These are phyloP conservation scores for Pedetes capensis DNA, from an alignment of 2,113 vertebrate genomes.

Conservation along the genomic window DNA sequence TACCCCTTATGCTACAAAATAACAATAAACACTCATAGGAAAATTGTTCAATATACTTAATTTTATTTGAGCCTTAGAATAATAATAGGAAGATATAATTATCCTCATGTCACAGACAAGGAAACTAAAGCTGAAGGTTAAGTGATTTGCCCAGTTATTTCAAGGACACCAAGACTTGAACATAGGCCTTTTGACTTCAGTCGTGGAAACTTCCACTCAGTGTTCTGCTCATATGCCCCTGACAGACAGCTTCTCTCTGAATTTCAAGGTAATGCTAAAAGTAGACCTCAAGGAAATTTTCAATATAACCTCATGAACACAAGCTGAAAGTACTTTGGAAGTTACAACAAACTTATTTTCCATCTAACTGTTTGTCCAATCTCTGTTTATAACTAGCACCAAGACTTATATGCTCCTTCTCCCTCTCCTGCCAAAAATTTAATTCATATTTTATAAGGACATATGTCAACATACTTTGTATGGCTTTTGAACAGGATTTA, in stretches of 20 bases:
- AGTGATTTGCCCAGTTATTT: background rate
- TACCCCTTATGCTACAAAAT: too few relatives aligned
- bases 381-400: background rate
- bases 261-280: background rate
- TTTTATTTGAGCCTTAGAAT: background rate
- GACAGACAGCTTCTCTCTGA: background rate
- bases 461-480: background rate
- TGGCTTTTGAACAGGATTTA: constrained; percentile 12
- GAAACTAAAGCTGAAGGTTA: background rate
- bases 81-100: background rate
- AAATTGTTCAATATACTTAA: too few relatives aligned
- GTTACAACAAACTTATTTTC: constrained; percentile 2
- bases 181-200: background rate
- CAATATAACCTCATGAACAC: background rate
- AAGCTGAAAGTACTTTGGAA: constrained; percentile 2
- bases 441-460: background rate
- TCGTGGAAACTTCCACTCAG: background rate
- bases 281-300: background rate
- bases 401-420: background rate
- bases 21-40: too few relatives aligned
- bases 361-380: background rate
- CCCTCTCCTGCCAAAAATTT: background rate
- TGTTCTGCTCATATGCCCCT: background rate
- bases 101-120: too few relatives aligned
- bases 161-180: background rate